Conservation (phyloP, 2,888 invertebrate species). For the Melanotus villosus region DNA sequence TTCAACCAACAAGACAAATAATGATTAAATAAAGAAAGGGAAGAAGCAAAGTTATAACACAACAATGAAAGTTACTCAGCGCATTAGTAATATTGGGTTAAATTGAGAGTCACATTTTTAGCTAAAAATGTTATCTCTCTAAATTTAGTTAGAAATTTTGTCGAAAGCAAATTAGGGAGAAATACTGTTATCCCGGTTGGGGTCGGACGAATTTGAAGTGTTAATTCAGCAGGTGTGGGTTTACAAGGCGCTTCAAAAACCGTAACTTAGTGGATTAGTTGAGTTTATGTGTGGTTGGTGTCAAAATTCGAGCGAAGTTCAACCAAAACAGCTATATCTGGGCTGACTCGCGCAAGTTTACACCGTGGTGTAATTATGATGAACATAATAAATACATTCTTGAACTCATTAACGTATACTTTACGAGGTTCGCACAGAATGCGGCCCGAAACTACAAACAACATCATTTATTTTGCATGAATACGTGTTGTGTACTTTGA, state of each 20-base stretch:
- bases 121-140: no score
- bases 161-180: no score
- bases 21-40: no score
- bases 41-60: no score
- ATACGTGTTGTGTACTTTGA: constrained; percentile 54
- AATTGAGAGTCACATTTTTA: no score
- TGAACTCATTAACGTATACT: constrained; percentile 55
- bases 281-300: neutral
- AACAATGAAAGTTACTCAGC: no score
- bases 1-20: no score
- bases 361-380: constrained; percentile 46
- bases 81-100: no score
- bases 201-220: neutral
- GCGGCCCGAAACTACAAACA: constrained; percentile 47
- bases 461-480: constrained; percentile 58
- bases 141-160: no score
- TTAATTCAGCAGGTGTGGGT: neutral
- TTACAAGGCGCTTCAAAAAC: neutral
- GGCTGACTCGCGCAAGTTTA: constrained; percentile 32
- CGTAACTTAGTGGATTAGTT: neutral
- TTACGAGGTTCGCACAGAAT: constrained; percentile 50
- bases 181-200: neutral
- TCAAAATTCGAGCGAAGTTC: constrained; percentile 28
- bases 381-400: constrained; percentile 55
- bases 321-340: constrained; percentile 28